phyloP scores from a whole-genome alignment of 1,140 invertebrate species.

The Trigoniulus corallinus region DNA sequence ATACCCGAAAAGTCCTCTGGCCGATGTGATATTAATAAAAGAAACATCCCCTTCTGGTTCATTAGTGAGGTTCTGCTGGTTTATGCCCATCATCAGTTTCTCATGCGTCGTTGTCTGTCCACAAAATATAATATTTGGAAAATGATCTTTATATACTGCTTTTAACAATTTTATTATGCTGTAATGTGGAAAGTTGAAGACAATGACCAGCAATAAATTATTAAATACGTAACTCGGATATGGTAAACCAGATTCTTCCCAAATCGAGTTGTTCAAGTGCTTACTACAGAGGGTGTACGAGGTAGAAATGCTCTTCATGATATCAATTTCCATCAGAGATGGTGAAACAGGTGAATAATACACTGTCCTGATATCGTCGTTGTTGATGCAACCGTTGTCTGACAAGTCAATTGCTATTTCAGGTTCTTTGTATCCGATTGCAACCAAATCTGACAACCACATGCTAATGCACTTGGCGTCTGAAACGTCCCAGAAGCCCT shows the following conservation, averaged over 20 bases:
- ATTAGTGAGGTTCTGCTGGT: neutral
- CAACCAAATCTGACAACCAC: neutral
- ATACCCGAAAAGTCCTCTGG: neutral
- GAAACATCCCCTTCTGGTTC: neutral
- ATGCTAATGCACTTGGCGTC: neutral
- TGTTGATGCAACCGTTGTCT: neutral
- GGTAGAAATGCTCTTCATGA: neutral
- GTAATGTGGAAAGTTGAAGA: neutral
- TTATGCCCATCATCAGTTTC: neutral
- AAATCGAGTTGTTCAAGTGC: neutral
- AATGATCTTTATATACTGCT: neutral
- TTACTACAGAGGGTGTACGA: neutral
- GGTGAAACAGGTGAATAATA: too few species aligned
- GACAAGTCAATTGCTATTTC: neutral
- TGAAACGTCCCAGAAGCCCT: neutral
- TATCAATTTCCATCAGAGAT: neutral
- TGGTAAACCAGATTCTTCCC: neutral
- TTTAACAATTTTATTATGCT: neutral
- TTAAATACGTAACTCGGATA: neutral
- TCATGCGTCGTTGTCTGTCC: neutral
- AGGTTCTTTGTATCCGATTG: neutral
- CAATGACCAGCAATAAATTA: neutral
- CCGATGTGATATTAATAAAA: neutral
- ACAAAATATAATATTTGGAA: neutral
- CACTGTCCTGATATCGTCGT: too few species aligned